These are phyloP conservation scores for Mus musculus DNA, from an alignment of 2,113 vertebrate genomes.

Conservation along the genomic window DNA sequence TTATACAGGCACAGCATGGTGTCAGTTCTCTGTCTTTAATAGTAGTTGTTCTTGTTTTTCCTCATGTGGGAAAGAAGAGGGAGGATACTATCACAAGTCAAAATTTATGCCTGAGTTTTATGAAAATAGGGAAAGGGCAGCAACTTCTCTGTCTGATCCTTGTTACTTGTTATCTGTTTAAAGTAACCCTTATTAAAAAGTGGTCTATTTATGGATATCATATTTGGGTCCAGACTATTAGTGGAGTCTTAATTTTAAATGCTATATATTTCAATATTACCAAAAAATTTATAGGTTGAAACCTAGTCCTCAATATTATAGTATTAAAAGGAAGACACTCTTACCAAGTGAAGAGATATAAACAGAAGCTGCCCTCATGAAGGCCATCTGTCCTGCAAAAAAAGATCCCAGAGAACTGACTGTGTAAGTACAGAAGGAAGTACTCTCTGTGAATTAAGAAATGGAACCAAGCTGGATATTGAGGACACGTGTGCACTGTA, in stretches of 20 bases:
- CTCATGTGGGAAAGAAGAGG: neutral
- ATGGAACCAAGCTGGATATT: neutral
- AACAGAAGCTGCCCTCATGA: neutral
- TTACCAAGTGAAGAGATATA: neutral
- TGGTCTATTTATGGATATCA: neutral
- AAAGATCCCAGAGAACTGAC: neutral
- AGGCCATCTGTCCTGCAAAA: neutral
- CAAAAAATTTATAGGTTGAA: neutral
- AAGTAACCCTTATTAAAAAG: slow-evolving; percentile 12
- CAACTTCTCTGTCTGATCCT: slow-evolving; percentile 18
- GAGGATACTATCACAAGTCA: neutral
- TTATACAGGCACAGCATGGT: neutral
- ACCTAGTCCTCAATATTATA: neutral
- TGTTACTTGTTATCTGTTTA: neutral
- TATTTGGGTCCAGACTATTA: neutral
- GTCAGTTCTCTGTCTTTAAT: neutral
- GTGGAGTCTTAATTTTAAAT: neutral
- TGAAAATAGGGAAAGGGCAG: neutral
- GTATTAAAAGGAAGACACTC: neutral
- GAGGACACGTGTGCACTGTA: neutral
- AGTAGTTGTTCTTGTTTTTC: neutral
- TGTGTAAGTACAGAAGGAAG: neutral
- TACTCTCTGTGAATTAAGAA: neutral
- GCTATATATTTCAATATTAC: neutral
- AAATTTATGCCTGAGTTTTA: slow-evolving; percentile 37